Base-by-base conservation (phyloP, 2,888 invertebrate genomes). In the Bembecia ichneumoniformis region DNA sequence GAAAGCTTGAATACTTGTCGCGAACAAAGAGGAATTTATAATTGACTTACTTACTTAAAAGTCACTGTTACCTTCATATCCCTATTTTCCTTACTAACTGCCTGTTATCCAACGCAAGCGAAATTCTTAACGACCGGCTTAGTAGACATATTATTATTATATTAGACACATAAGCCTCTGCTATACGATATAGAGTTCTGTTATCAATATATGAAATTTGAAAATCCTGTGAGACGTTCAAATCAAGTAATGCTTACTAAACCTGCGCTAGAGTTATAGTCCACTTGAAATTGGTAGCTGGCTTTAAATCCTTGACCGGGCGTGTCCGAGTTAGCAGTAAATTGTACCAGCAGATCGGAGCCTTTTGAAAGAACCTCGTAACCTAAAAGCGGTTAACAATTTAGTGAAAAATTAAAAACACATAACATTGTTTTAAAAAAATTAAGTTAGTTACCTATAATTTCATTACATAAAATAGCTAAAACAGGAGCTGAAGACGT, bases 261-360 rank as follows among this genome's bases (percentile, higher is more conserved):
- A 86, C 86, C 86, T 87, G 82, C 52, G 57, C 65, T 82, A 64
- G 75, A 63, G 54, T 74, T 70, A 58, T 81, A 90, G 56, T 91
- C 91, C 64, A 89, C 72, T 68, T 92, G 90, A 68, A 92, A 93
- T 72, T 92, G 91, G 74, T 90, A 93, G 69, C 88, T 91, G 44
- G 93, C 94, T 79, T 93, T 93, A 80, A 94, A 94, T 16, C 94
- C 94, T 65, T 92, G 93, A 4, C 93, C 93, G 0, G 94, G 93
- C 66, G 87, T 89, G 63, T 92, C 90, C 3, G 95, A 95, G 74
- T 94, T 94, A 36, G 94, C 92, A 47, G 94, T 92, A 73, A 96
- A 96, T 78, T 96, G 94, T 52, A 96, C 90, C 68, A 93, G 89
- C 51, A 96, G 88, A 68, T 95, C 93, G 17, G 93, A 89, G 20